Percentiles rank a stretch among this genome's conserved stretches.
phyloP scores from a whole-genome alignment of 2,888 invertebrate genomes.

The Halictus quadricinctus region DNA sequence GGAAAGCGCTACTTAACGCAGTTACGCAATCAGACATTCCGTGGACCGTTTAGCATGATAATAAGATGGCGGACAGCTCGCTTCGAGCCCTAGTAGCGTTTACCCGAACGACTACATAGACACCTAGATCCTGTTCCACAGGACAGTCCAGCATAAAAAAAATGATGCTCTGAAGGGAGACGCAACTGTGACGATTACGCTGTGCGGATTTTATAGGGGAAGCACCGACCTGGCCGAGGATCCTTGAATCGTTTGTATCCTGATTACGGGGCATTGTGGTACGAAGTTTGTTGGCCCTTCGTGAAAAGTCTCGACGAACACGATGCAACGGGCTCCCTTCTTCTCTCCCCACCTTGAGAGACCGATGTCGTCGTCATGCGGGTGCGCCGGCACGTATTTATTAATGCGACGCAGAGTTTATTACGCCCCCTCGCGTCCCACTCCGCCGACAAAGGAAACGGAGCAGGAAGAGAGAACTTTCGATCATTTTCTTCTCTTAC shows the following conservation, averaged over 20 bases:
- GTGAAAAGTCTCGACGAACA: slow-evolving; percentile 43
- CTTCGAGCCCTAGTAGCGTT: not conserved
- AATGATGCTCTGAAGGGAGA: not conserved
- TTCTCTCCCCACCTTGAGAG: not conserved
- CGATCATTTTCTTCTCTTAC: not conserved
- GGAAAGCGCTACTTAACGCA: slow-evolving; percentile 31
- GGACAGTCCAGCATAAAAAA: slow-evolving; percentile 6
- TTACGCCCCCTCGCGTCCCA: slow-evolving; percentile 46
- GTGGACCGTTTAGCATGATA: not conserved
- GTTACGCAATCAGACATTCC: slow-evolving; percentile 30
- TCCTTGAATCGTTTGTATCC: slow-evolving; percentile 57
- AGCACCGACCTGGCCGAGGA: slow-evolving; percentile 60
- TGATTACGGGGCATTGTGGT: slow-evolving; percentile 68
- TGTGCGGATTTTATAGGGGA: slow-evolving; percentile 24
- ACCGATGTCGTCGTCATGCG: slow-evolving; percentile 59
- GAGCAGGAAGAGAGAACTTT: slow-evolving; percentile 46
- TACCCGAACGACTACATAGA: not conserved
- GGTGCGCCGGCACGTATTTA: slow-evolving; percentile 58
- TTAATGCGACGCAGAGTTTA: slow-evolving; percentile 63
- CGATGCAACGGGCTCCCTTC: slow-evolving; percentile 10
- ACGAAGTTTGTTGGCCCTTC: slow-evolving; percentile 20
- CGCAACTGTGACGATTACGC: slow-evolving; percentile 28
- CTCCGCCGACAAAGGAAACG: slow-evolving; percentile 33
- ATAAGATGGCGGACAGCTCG: slow-evolving; percentile 28
- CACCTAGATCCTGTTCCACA: not conserved